Conservation (phyloP, 2,113 vertebrate species). For the Ranitomeya imitator region DNA sequence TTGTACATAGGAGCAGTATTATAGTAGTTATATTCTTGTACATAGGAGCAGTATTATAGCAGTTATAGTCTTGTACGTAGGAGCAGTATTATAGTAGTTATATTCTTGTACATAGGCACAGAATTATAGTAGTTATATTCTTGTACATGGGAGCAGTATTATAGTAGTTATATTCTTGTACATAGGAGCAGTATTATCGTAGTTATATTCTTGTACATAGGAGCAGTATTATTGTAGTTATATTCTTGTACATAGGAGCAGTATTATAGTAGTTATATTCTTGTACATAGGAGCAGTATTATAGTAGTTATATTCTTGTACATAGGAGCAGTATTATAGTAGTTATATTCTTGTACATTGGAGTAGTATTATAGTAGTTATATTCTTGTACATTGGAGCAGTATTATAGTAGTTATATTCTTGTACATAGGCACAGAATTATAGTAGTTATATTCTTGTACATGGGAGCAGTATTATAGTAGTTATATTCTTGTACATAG, state of each 20-base stretch:
- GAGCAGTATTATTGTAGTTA: background rate
- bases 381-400: too few species aligned
- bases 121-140: background rate
- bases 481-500: background rate
- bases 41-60: background rate
- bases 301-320: constrained; percentile 23
- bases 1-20: background rate
- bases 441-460: constrained; percentile 23
- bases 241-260: too few species aligned
- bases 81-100: background rate
- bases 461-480: background rate
- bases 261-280: background rate
- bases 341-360: background rate
- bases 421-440: background rate
- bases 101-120: too few species aligned
- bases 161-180: constrained; percentile 23
- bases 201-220: background rate
- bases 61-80: background rate
- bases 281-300: background rate
- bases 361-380: background rate
- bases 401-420: background rate
- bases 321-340: background rate
- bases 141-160: background rate
- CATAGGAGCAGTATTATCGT: background rate
- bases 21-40: constrained; percentile 23